Base-by-base conservation (phyloP, 1,140 invertebrate species). In the Manduca sexta region DNA sequence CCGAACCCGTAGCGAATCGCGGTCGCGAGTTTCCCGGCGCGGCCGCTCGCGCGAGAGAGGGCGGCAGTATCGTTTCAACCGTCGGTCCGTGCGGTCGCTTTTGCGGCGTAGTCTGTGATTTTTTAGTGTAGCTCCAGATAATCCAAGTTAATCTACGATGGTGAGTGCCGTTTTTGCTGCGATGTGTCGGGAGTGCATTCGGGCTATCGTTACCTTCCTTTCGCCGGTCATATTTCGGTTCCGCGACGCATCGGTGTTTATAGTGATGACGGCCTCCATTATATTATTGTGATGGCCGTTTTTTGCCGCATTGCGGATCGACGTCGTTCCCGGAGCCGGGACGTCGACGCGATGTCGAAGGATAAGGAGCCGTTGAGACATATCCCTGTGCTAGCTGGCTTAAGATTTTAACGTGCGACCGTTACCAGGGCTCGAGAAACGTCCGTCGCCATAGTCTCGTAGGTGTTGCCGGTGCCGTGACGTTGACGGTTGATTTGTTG, bases 81-180 rank as follows among this genome's bases (percentile, higher is more conserved):
- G 81, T 86, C 77, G 76, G 76, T 83, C 79, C 72, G 86, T 84
- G 73, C 66, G 84, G 81, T 83, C 80, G 80, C 77, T 84, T 78
- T 81, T 78, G 80, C 77, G 80, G 77, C 83, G 73, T 84, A 75
- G 74, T 80, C 78, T 84, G 82, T 83, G 82, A 85, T 84, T 82
- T 74, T 80, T 86, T 86, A 86, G 81, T 85, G 83, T 87, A 86
- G 82, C 77, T 79, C 81, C 82, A 76, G 80, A 75, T 86, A 86
- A 87, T 87, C 86, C 82, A 84, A 84, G 75, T 86, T 84, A 86
- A 87, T 88, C 87, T 79, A 86, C 75, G 77, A 89, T 89, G 88
- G 88, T 89, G 85, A 88, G 88, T 86, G 77, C 64, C 78, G 69
- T 79, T 88, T 86, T 73, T 71, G 65, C 56, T 66, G 66, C 72